Evolutionary conservation across 1,140 invertebrate genomes (phyloP).

Genomic region (Rhyzopertha dominica): DNA sequence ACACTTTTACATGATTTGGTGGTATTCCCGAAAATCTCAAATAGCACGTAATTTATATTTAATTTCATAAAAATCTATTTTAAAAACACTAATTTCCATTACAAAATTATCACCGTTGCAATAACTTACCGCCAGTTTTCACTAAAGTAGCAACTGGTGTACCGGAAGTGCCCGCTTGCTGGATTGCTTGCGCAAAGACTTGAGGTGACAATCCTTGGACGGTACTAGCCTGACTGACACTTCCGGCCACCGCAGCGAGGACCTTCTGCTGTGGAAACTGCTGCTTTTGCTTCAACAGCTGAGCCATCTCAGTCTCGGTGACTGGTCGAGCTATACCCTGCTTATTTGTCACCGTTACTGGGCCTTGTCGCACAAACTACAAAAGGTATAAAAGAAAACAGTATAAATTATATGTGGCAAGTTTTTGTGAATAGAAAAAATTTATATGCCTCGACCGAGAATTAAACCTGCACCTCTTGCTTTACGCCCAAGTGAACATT

Average conservation of each 20-base stretch:
- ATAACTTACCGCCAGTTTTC: constrained; percentile 47
- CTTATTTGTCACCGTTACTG: constrained; percentile 25
- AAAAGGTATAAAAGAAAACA: too few relatives aligned
- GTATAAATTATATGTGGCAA: too few relatives aligned
- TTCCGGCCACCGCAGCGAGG: constrained; percentile 38
- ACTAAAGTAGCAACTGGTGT: constrained; percentile 54
- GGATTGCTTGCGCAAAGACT: constrained; percentile 53
- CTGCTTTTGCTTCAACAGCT: constrained; percentile 63
- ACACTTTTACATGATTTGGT: too few relatives aligned
- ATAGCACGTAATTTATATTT: too few relatives aligned
- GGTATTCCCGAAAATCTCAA: too few relatives aligned
- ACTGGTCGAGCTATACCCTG: constrained; percentile 51
- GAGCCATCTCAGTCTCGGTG: constrained; percentile 65
- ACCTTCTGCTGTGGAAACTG: constrained; percentile 54
- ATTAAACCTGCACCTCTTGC: too few relatives aligned
- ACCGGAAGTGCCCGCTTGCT: constrained; percentile 47
- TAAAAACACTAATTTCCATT: neutral
- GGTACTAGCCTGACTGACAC: constrained; percentile 29
- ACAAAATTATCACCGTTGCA: too few relatives aligned
- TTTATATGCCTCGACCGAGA: too few relatives aligned
- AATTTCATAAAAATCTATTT: constrained; percentile 2
- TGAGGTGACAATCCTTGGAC: constrained; percentile 50
- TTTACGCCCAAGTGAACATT: too few relatives aligned
- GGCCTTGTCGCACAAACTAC: constrained; percentile 39
- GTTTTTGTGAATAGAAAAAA: too few relatives aligned